Conservation (phyloP, 2,888 invertebrate species). For the Sinotaia quadrata region DNA sequence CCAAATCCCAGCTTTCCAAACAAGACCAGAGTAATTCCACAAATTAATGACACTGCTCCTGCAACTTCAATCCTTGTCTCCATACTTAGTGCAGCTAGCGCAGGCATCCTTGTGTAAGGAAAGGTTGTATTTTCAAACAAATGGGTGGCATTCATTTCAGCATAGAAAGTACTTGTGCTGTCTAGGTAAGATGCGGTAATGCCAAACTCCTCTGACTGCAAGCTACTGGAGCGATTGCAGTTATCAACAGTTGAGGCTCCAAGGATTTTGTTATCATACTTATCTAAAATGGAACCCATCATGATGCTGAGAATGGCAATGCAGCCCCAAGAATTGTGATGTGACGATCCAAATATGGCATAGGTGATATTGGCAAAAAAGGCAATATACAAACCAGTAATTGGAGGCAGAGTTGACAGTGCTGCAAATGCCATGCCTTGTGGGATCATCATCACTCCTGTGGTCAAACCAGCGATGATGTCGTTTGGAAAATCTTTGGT, state of each 20-base stretch:
- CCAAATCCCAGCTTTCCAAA: conserved; percentile 47
- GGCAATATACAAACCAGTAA: conserved; percentile 83
- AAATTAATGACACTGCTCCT: conserved; percentile 43
- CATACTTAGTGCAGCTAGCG: background rate
- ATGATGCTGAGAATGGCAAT: conserved; percentile 45
- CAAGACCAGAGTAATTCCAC: conserved; percentile 43
- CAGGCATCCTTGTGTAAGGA: background rate
- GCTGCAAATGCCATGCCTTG: conserved; percentile 74
- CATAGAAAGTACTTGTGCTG: too few relatives aligned
- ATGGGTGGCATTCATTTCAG: background rate
- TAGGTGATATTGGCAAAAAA: conserved; percentile 91
- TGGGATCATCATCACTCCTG: conserved; percentile 74
- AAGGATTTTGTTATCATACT: conserved; percentile 32
- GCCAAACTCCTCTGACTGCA: too few relatives aligned
- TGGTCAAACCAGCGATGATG: conserved; percentile 86
- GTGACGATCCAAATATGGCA: conserved; percentile 87
- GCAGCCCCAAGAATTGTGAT: conserved; percentile 85
- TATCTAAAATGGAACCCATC: conserved; percentile 43
- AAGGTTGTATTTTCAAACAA: background rate
- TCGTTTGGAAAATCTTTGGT: conserved; percentile 79
- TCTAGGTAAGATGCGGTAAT: too few relatives aligned
- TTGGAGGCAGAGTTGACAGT: conserved; percentile 72
- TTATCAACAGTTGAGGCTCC: background rate
- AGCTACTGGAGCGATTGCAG: conserved; percentile 15
- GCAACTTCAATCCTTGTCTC: conserved; percentile 44